Base-by-base conservation (phyloP, 2,113 vertebrate species). In the Riparia riparia region DNA sequence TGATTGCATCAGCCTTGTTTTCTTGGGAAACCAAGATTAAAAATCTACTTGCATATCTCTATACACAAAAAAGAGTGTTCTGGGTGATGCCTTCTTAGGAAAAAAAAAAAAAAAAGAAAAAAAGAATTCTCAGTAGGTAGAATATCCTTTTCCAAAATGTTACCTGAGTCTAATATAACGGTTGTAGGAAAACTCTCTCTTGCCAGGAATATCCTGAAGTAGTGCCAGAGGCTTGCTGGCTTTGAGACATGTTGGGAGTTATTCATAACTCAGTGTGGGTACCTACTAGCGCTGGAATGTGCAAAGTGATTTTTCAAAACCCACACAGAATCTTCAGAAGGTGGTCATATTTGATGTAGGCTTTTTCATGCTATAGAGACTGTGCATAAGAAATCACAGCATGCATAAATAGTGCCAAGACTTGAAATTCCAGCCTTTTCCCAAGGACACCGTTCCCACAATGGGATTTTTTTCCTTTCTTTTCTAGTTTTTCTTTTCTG, bases 301-400 rank as follows among this genome's bases (percentile, higher is more conserved):
- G 94, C 86, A 91, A 95, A 97, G 86, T 13, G 86, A 76, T 93
- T 96, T 95, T 85, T 93, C 1, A 1, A 96, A 96, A 96, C 95
- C 96, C 95, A 97, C 96, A 89, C 96, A 93, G 71, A 78, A 93
- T 89, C 89, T 97, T 97, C 91, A 87, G 96, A 96, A 96, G 89
- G 58, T 94, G 94, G 86, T 97, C 95, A 84, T 88, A 97, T 94
- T 96, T 96, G 93, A 96, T 96, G 95, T 94, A 94, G 93, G 79
- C 32, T 96, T 96, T 95, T 95, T 96, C 92, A 90, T 90, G 90
- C 63, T 86, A 70, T 94, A 70, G 85, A 95, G 73, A 51, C 51
- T 86, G 28, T 80, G 95, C 92, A 95, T 97, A 92, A 91, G 84
- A 96, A 95, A 96, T 96, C 64, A 76, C 16, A 89, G 87, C 74